Conservation (phyloP, 2,797 vertebrate species). For the Pipistrellus nathusii region DNA sequence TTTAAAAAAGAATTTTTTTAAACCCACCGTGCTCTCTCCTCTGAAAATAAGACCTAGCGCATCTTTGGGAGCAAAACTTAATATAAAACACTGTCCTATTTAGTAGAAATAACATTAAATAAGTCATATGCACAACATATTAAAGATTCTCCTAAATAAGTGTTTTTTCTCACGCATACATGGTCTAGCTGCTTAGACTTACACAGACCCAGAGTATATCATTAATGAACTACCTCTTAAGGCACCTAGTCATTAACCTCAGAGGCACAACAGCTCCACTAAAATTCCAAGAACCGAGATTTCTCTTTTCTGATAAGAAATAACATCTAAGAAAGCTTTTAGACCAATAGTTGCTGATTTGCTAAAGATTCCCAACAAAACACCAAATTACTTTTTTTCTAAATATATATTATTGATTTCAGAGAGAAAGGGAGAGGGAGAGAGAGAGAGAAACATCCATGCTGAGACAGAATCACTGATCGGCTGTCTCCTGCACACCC, state of each 20-base stretch:
- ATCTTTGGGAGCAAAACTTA: no score
- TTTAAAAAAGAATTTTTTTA: constrained; percentile 59
- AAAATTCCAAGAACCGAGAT: not conserved
- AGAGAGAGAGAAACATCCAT: no score
- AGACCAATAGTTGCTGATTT: not conserved
- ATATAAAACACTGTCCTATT: no score
- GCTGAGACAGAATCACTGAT: no score
- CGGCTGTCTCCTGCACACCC: no score
- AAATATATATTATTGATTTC: no score
- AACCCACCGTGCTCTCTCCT: constrained; percentile 46
- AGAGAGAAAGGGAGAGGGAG: no score
- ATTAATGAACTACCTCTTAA: not conserved
- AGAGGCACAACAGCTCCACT: not conserved
- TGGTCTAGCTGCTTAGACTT: not conserved
- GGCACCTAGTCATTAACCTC: not conserved
- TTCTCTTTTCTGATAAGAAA: constrained; percentile 19
- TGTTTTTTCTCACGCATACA: not conserved
- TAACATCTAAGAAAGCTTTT: not conserved
- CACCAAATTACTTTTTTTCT: not conserved
- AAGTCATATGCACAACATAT: not conserved
- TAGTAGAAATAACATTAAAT: constrained; percentile 23
- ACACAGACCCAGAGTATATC: not conserved
- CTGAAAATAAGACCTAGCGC: not conserved
- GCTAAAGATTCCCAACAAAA: constrained; percentile 36
- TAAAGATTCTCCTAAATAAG: not conserved